Evolutionary conservation across 2,888 invertebrate genomes (phyloP).

Genomic region (Drosophila meridiana): DNA sequence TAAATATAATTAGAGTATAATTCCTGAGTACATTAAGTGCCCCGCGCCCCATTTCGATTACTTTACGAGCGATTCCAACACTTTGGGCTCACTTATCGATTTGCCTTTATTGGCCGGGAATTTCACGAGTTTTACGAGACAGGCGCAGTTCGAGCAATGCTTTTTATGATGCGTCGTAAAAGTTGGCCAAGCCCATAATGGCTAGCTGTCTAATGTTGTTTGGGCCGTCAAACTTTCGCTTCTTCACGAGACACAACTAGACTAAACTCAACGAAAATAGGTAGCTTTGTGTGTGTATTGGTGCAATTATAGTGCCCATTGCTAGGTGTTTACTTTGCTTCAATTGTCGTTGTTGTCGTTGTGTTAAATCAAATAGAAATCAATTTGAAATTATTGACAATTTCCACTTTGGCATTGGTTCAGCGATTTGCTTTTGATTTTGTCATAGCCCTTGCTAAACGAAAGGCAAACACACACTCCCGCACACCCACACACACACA

Average conservation of each 20-base stretch:
- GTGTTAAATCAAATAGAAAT: constrained; percentile 82
- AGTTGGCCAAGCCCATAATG: constrained; percentile 71
- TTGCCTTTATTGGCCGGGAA: constrained; percentile 63
- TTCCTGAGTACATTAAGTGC: constrained; percentile 11
- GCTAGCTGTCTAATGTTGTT: constrained; percentile 76
- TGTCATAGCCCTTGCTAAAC: constrained; percentile 70
- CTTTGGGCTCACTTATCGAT: constrained; percentile 73
- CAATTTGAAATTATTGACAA: constrained; percentile 84
- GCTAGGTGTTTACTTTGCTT: constrained; percentile 39
- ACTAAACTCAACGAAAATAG: constrained; percentile 20
- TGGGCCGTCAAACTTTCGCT: constrained; percentile 59
- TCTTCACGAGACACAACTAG: constrained; percentile 38
- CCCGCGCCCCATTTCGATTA: constrained; percentile 38
- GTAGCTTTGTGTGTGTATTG: constrained; percentile 29
- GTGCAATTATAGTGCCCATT: constrained; percentile 50
- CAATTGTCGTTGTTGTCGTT: constrained; percentile 30
- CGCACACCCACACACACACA: constrained; percentile 20
- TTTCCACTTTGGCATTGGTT: constrained; percentile 82
- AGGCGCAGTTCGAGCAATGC: constrained; percentile 65
- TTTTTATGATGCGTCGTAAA: constrained; percentile 75
- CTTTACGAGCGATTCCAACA: constrained; percentile 61
- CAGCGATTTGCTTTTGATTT: constrained; percentile 67
- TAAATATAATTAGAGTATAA: constrained; percentile 7
- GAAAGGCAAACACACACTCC: constrained; percentile 67
- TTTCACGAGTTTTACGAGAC: constrained; percentile 66